Evolutionary conservation across 2,113 vertebrate genomes (phyloP), one percentile per base, ranked within the genome.

Genomic region (Seriola quinqueradiata): DNA sequence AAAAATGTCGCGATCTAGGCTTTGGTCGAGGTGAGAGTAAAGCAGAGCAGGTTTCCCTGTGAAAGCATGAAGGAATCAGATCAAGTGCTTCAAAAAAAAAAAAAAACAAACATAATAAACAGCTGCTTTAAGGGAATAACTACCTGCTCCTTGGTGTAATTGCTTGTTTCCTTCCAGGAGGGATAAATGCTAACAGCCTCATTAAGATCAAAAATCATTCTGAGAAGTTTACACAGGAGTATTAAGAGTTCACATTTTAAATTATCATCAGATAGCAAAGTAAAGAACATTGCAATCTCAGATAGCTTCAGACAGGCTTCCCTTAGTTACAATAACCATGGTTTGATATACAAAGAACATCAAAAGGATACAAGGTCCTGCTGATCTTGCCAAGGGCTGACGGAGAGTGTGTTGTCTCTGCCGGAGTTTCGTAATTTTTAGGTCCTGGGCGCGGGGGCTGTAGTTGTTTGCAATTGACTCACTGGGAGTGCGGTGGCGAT

Each of bases 381-480:
- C 3, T 61, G 68, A 28, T 87, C 72, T 84, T 77, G 79, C 77
- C 23, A 28, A 52, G 32, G 19, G 11, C 1, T 57, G 54, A 2
- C 4, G 57, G 12, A 8, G 64, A 10, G 5, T 25, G 57, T 52
- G 14, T 16, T 4, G 81, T 0, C 93, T 82, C 28, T 78, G 92
- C 32, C 73, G 66, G 1, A 98, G 66, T 50, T 95, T 89, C 57
- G 69, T 88, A 46, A 97, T 80, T 66, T 92, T 97, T 65, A 98
- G 90, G 72, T 96, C 77, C 44, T 25, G 90, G 10, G 96, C 96
- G 5, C 13, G 77, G 9, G 76, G 93, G 21, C 95, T 96, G 68
- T 96, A 98, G 86, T 98, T 97, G 87, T 97, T 98, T 73, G 93
- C 97, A 64, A 98, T 97, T 73, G 95, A 96, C 79, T 98, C 96